These are phyloP conservation scores for Corvus hawaiiensis DNA, from an alignment of 2,113 vertebrate species.

Conservation along the genomic window DNA sequence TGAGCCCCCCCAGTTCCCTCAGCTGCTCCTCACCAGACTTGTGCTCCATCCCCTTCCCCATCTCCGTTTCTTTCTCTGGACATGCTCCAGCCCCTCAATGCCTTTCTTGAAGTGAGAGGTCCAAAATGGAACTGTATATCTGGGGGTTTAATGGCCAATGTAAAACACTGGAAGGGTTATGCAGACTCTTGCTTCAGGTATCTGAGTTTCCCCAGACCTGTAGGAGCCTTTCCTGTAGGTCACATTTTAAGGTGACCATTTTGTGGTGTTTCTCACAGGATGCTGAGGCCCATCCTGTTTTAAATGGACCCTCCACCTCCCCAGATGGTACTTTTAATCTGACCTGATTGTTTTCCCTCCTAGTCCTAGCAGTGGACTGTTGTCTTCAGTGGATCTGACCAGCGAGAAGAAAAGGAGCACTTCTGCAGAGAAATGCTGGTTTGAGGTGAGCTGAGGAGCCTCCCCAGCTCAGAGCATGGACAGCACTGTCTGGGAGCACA, in stretches of 20 bases:
- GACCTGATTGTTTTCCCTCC: neutral
- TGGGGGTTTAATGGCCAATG: neutral
- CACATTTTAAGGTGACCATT: neutral
- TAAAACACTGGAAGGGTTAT: neutral
- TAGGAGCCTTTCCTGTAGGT: neutral
- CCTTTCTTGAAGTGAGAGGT: accelerated
- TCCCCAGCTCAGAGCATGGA: neutral
- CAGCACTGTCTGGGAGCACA: neutral
- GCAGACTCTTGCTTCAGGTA: neutral
- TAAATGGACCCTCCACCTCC: neutral
- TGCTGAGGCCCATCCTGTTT: neutral
- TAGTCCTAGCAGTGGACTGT: conserved; percentile 4
- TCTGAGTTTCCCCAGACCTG: neutral
- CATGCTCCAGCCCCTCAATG: accelerated
- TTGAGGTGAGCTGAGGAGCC: neutral
- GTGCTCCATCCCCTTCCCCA: neutral
- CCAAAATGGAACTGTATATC: neutral
- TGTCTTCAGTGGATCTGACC: neutral
- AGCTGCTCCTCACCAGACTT: neutral
- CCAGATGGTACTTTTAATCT: neutral
- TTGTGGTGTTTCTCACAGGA: neutral
- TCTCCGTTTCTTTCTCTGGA: accelerated
- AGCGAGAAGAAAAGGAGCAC: neutral
- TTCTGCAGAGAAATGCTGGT: neutral
- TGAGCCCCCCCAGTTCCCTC: neutral